phyloP scores from a whole-genome alignment of 1,140 invertebrate species.

The Aphidius gifuensis region DNA sequence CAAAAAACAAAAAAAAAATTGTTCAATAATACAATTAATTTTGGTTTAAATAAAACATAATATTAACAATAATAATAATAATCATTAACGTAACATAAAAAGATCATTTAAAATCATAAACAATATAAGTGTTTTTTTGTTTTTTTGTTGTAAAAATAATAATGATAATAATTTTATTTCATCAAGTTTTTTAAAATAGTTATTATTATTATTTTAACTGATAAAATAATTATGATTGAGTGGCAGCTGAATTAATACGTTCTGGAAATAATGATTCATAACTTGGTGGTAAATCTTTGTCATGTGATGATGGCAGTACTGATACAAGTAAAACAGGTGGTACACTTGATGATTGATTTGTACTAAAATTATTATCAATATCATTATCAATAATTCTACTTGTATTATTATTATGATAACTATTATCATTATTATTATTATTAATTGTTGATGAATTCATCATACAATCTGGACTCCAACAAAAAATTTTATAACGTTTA shows the following conservation, averaged over 20 bases:
- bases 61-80: too few relatives aligned
- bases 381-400: slow-evolving; percentile 16
- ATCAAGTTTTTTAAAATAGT: too few relatives aligned
- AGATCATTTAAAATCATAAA: too few relatives aligned
- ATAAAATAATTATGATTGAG: slow-evolving; percentile 25
- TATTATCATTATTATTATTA: too few relatives aligned
- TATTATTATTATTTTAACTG: too few relatives aligned
- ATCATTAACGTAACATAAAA: too few relatives aligned
- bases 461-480: slow-evolving; percentile 49
- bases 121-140: too few relatives aligned
- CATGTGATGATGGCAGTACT: slow-evolving; percentile 36
- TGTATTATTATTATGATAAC: slow-evolving; percentile 20
- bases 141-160: too few relatives aligned
- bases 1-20: too few relatives aligned
- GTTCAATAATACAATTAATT: too few relatives aligned
- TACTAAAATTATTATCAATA: slow-evolving; percentile 17
- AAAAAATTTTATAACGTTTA: slow-evolving; percentile 44
- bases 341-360: slow-evolving; percentile 31
- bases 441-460: slow-evolving; percentile 32
- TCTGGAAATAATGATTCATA: slow-evolving; percentile 52
- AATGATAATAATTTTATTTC: too few relatives aligned
- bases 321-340: slow-evolving; percentile 47
- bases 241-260: slow-evolving; percentile 34
- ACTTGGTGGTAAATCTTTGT: slow-evolving; percentile 52
- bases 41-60: too few relatives aligned